Base-by-base conservation (phyloP, 2,888 invertebrate species). In the Pheosia gnoma region DNA sequence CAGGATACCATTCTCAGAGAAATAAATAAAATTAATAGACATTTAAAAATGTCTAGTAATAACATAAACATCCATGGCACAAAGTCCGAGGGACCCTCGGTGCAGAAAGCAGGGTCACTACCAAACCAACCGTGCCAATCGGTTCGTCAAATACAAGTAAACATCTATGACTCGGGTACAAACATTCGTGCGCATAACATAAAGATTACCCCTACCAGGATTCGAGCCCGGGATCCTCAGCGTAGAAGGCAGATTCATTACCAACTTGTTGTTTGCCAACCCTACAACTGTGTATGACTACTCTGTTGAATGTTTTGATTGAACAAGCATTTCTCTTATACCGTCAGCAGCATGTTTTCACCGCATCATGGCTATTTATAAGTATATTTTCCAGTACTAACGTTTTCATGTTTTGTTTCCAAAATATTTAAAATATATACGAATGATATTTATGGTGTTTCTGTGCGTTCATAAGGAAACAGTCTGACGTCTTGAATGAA, bases 301-400 rank as follows among this genome's bases (percentile, higher is more conserved):
- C 55, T 55, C 13, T 55, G 55, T 55, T 55, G 39, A 39, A 55
- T 55, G 57, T 45, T 45, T 45, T 57, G 43, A 57, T 57, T 43
- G 6, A 25, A 45, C 54, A 37, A 56, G 41, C 56, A 45, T 57
- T 57, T 43, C 45, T 57, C 36, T 11, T 25, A 43, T 57, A 57
- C 25, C 57, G 57, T 57, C 57, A 57, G 57, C 57, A 57, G 7
- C 43, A 45, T 41, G 41, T 56, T 56, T 53, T 56, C 41, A 36
- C 45, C 11, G 39, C 57, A 57, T 57, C 57, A 57, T 39, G 8
- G 9, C 57, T 57, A 57, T 57, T 57, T 57, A 45, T 45, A 57
- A 36, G 4, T 6, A 39, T 10, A 57, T 57, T 45, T 57, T 45
- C 25, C 11, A 36, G 57, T 11, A 57, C 1, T 57, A 7, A 25